Evolutionary conservation across 2,797 vertebrate genomes (phyloP).

Genomic region (Xiphorhynchus erythropygius): DNA sequence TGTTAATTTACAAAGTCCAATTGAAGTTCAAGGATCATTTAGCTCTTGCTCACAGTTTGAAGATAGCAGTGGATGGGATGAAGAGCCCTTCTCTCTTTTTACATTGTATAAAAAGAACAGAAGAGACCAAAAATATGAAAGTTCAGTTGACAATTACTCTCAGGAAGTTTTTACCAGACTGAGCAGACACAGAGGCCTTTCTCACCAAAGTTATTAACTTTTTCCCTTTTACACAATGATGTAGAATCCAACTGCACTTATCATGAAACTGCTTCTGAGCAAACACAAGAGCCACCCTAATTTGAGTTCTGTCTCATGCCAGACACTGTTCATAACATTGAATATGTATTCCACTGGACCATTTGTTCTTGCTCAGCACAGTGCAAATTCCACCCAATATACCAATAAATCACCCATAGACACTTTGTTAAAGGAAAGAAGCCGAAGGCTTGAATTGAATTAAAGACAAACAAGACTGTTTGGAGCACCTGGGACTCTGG

Average conservation of each 20-base stretch:
- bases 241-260: background rate
- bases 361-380: slow-evolving; percentile 6
- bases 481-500: background rate
- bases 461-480: slow-evolving; percentile 10
- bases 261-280: background rate
- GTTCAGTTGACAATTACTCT: background rate
- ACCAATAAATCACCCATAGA: background rate
- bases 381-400: background rate
- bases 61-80: background rate
- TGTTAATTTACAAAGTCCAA: background rate
- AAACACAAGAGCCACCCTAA: background rate
- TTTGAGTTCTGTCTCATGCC: background rate
- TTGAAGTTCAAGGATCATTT: background rate
- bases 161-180: background rate
- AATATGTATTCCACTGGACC: background rate
- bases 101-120: background rate
- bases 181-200: background rate
- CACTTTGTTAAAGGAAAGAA: background rate
- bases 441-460: background rate
- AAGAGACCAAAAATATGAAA: background rate
- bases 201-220: background rate
- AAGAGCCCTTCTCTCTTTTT: background rate
- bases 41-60: background rate
- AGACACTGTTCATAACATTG: background rate
- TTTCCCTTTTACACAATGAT: background rate